phyloP scores from a whole-genome alignment of 2,888 invertebrate species.

The Cremastinae sp. region DNA sequence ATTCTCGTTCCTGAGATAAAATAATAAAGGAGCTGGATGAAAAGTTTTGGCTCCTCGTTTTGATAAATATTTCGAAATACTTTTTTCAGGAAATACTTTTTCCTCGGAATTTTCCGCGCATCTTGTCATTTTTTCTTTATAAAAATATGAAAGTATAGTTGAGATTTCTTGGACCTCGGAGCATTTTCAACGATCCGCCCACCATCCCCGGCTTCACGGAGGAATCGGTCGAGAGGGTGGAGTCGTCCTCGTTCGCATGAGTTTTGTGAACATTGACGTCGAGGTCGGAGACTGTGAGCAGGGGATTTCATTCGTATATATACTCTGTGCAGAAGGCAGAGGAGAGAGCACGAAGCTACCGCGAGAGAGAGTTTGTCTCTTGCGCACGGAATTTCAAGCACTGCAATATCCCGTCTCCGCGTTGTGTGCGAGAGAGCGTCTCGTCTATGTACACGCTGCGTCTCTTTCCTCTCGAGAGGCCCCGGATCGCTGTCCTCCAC shows the following conservation, averaged over 20 bases:
- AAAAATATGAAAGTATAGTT: too few species aligned
- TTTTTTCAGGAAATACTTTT: neutral
- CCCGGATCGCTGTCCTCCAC: conserved; percentile 60
- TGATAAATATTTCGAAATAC: neutral
- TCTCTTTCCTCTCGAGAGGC: conserved; percentile 28
- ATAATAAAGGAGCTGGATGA: too few species aligned
- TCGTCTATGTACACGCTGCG: neutral
- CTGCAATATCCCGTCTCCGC: neutral
- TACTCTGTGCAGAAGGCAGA: neutral
- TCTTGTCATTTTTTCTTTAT: neutral
- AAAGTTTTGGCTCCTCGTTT: too few species aligned
- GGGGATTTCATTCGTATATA: conserved; percentile 1
- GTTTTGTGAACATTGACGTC: conserved; percentile 27
- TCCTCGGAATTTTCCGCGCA: neutral
- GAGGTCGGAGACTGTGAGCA: conserved; percentile 10
- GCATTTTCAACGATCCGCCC: conserved; percentile 66
- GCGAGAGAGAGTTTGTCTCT: conserved; percentile 17
- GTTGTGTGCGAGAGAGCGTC: too few species aligned
- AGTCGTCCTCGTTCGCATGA: conserved; percentile 30
- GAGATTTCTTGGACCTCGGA: neutral
- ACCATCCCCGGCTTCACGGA: conserved; percentile 60
- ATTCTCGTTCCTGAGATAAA: too few species aligned
- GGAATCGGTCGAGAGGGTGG: conserved; percentile 41
- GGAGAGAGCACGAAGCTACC: neutral
- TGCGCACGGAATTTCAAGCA: conserved; percentile 18